Evolutionary conservation across 2,888 invertebrate species (phyloP).

Genomic region (Lycia hirtaria): DNA sequence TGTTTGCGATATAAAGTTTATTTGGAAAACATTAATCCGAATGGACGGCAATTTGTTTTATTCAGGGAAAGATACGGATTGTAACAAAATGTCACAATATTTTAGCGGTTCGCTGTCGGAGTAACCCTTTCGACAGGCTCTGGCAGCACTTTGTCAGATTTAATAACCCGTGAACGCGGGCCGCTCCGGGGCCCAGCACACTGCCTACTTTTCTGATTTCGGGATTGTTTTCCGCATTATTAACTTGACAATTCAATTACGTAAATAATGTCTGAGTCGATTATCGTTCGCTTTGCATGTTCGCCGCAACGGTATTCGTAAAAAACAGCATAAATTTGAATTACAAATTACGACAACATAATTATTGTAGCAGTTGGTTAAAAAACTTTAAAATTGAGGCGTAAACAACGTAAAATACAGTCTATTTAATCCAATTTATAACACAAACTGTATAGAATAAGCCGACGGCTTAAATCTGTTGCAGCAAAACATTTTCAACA

Average conservation of each 20-base stretch:
- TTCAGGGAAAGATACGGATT: constrained; percentile 38
- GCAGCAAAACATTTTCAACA: constrained; percentile 66
- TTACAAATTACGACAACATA: constrained; percentile 36
- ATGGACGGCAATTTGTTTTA: constrained; percentile 34
- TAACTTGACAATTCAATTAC: constrained; percentile 82
- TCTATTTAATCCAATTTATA: constrained; percentile 25
- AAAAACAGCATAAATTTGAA: constrained; percentile 25
- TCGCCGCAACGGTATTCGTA: constrained; percentile 27
- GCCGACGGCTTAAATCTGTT: constrained; percentile 50
- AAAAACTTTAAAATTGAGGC: constrained; percentile 16
- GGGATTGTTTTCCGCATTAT: constrained; percentile 84
- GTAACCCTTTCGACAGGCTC: constrained; percentile 75
- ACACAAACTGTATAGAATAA: constrained; percentile 26
- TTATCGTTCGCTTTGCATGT: constrained; percentile 33
- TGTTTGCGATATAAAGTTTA: constrained; percentile 38
- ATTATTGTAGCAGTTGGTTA: constrained; percentile 34
- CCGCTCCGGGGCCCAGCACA: constrained; percentile 57
- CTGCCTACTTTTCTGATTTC: constrained; percentile 75
- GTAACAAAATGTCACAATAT: constrained; percentile 74
- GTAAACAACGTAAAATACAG: constrained; percentile 19
- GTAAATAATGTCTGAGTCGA: constrained; percentile 68
- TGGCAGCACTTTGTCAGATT: constrained; percentile 78
- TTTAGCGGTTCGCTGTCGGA: constrained; percentile 66
- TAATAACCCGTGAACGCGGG: constrained; percentile 78
- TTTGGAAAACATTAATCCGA: constrained; percentile 38